These are phyloP conservation scores for Tachycineta bicolor DNA, from an alignment of 2,113 vertebrate species.

Conservation along the genomic window DNA sequence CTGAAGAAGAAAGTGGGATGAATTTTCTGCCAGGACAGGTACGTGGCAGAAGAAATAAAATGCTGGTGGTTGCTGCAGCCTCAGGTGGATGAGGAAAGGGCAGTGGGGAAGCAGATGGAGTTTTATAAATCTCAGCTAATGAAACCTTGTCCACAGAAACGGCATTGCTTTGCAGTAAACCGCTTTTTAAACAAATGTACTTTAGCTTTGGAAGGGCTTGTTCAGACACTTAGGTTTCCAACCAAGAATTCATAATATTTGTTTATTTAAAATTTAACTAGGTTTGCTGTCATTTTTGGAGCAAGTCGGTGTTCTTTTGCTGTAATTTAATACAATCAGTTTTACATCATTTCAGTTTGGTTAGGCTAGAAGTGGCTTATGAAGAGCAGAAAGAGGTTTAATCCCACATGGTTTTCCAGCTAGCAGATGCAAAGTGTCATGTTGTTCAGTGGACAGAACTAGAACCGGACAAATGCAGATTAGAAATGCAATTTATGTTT, in stretches of 20 bases:
- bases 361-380: neutral
- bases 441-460: neutral
- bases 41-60: conserved; percentile 2
- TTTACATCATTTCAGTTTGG: conserved; percentile 11
- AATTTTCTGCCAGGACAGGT: conserved; percentile 48
- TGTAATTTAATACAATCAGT: conserved; percentile 9
- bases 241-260: conserved; percentile 36
- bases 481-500: conserved; percentile 5
- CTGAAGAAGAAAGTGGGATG: conserved; percentile 43
- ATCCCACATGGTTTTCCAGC: neutral
- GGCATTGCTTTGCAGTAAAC: neutral
- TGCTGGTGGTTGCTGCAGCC: neutral
- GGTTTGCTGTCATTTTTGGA: conserved; percentile 43
- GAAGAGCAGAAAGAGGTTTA: conserved; percentile 14
- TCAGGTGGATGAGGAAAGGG: neutral
- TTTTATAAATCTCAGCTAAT: conserved; percentile 3
- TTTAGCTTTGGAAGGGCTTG: conserved; percentile 18
- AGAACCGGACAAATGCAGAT: neutral
- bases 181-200: neutral
- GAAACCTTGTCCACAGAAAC: neutral
- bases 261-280: conserved; percentile 51
- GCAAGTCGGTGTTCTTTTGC: neutral
- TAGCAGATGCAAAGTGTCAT: neutral
- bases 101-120: neutral
- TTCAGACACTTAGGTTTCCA: conserved; percentile 18